Evolutionary conservation across 2,113 vertebrate genomes (phyloP).

Genomic region (Myotis yumanensis): DNA sequence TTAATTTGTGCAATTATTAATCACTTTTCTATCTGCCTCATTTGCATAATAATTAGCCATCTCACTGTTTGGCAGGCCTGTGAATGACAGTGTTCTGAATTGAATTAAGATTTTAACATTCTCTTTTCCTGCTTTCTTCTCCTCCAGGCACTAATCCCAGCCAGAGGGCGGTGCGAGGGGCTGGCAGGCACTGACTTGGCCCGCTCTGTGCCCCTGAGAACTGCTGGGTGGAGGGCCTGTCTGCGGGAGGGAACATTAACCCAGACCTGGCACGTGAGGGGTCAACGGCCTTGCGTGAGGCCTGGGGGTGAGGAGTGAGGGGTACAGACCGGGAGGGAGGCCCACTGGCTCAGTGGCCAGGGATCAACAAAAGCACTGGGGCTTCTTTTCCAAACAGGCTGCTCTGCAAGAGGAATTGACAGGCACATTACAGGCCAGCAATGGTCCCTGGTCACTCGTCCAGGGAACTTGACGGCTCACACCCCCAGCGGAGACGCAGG

Average conservation of each 20-base stretch:
- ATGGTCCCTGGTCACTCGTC: slow-evolving; percentile 1
- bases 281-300: not conserved
- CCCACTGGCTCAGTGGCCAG: not conserved
- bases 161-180: slow-evolving; percentile 29
- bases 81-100: slow-evolving; percentile 85
- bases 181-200: slow-evolving; percentile 64
- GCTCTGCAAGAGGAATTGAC: not conserved
- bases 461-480: slow-evolving; percentile 13
- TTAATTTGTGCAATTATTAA: slow-evolving; percentile 89
- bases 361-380: slow-evolving; percentile 13
- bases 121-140: slow-evolving; percentile 74
- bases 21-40: slow-evolving; percentile 87
- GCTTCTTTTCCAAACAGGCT: slow-evolving; percentile 40
- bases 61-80: slow-evolving; percentile 82
- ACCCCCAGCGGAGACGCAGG: not conserved
- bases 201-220: not conserved
- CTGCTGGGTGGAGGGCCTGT: not conserved
- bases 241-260: not conserved
- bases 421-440: not conserved
- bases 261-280: not conserved
- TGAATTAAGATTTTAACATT: slow-evolving; percentile 86
- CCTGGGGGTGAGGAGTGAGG: not conserved
- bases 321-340: not conserved
- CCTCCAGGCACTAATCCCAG: slow-evolving; percentile 78
- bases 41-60: slow-evolving; percentile 89